phyloP scores from a whole-genome alignment of 2,113 vertebrate species.

The Trematomus loennbergii region DNA sequence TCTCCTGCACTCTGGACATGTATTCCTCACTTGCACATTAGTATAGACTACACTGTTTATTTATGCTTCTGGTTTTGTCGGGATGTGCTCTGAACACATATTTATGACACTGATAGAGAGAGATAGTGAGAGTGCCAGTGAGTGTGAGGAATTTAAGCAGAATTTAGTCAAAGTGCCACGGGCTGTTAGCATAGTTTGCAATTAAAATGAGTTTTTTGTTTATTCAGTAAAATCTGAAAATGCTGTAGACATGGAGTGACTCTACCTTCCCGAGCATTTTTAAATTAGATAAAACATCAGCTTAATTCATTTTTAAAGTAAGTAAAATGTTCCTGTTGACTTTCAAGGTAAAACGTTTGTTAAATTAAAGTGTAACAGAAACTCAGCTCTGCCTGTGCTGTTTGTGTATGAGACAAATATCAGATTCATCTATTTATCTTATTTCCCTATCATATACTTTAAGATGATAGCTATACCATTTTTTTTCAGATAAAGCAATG shows the following conservation, averaged over 20 bases:
- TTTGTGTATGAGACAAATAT: background rate
- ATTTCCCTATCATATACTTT: background rate
- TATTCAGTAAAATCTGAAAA: constrained; percentile 27
- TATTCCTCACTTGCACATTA: constrained; percentile 44
- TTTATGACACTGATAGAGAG: constrained; percentile 1
- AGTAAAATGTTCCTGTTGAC: constrained; percentile 5
- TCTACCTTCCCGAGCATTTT: background rate
- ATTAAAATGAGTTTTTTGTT: constrained; percentile 55
- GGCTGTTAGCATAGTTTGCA: constrained; percentile 51
- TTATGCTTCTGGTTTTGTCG: constrained; percentile 38
- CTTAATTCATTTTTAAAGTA: background rate
- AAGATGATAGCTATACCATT: background rate
- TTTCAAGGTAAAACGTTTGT: background rate
- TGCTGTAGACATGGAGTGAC: background rate
- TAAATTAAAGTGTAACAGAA: background rate
- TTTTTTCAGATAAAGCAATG: background rate
- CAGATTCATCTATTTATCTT: background rate
- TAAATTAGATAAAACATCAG: background rate
- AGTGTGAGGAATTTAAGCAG: constrained; percentile 35
- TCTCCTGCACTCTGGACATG: constrained; percentile 25
- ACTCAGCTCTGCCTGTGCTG: background rate
- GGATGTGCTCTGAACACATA: constrained; percentile 14
- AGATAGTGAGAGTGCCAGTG: constrained; percentile 5
- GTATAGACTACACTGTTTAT: constrained; percentile 13
- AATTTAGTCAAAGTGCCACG: constrained; percentile 30